Evolutionary conservation across 1,140 invertebrate species (phyloP).

Genomic region (Leptestheria dahalacensis): DNA sequence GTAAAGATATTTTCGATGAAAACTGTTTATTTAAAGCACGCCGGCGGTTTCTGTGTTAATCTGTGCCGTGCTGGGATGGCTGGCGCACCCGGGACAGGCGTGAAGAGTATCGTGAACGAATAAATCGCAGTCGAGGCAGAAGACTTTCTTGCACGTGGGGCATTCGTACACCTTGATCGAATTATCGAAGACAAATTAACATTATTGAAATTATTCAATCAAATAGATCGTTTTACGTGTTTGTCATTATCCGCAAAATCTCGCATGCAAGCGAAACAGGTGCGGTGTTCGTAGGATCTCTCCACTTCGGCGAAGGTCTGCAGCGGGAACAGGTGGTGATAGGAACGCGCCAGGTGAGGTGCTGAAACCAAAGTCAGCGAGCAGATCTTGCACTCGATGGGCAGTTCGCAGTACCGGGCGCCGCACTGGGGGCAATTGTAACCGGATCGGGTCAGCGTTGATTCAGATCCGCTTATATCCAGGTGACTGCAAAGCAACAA

Average conservation of each 20-base stretch:
- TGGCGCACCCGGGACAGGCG: conserved; percentile 84
- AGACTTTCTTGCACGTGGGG: conserved; percentile 55
- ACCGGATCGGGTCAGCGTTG: conserved; percentile 51
- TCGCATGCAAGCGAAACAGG: conserved; percentile 11
- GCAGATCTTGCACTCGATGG: conserved; percentile 89
- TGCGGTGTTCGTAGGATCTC: background rate
- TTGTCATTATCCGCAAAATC: background rate
- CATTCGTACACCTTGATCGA: conserved; percentile 62
- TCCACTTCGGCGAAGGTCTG: conserved; percentile 58
- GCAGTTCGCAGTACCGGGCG: conserved; percentile 94
- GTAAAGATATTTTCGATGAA: too few species aligned
- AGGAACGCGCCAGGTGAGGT: conserved; percentile 88
- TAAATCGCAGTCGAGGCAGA: conserved; percentile 88
- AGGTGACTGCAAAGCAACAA: conserved; percentile 47
- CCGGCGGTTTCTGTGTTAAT: conserved; percentile 18
- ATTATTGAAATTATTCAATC: background rate
- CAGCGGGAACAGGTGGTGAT: conserved; percentile 91
- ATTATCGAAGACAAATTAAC: conserved; percentile 19
- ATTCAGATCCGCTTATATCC: conserved; percentile 39
- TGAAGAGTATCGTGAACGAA: conserved; percentile 86
- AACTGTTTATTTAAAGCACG: background rate
- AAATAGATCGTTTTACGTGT: conserved; percentile 8
- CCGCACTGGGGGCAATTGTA: conserved; percentile 93
- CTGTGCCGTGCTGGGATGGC: conserved; percentile 35
- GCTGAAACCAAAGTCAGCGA: conserved; percentile 92